A percentile compares a stretch with the other conserved stretches of the same genome.
These are phyloP conservation scores for Parnassius apollo DNA, from an alignment of 2,888 invertebrate species.

Conservation along the genomic window DNA sequence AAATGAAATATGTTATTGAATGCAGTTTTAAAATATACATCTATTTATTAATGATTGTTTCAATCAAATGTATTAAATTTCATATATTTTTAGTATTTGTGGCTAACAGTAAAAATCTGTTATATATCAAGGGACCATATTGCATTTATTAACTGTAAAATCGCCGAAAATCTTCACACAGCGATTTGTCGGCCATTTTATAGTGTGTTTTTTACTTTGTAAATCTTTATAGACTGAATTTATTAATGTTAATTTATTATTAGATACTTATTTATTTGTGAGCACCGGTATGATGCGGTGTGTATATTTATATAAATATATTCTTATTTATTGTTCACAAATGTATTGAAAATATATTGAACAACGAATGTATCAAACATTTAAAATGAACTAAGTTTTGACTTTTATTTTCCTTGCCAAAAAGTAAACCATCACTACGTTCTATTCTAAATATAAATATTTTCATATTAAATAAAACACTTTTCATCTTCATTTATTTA, in stretches of 20 bases:
- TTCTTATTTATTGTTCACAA: slow-evolving; percentile 28
- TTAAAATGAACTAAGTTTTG: slow-evolving; percentile 15
- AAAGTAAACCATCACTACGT: too few species aligned
- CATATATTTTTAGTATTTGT: too few species aligned
- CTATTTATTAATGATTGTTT: too few species aligned
- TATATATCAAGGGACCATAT: not conserved
- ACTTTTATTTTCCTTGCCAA: not conserved
- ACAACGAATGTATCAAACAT: slow-evolving; percentile 37
- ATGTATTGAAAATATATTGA: slow-evolving; percentile 24
- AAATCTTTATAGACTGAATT: slow-evolving; percentile 62
- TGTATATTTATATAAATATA: slow-evolving; percentile 24
- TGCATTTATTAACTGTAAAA: slow-evolving; percentile 48
- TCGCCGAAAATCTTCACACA: slow-evolving; percentile 46
- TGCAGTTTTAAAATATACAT: too few species aligned
- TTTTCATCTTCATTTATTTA: too few species aligned
- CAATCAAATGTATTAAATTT: too few species aligned
- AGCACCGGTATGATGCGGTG: slow-evolving; percentile 30
- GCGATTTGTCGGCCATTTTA: slow-evolving; percentile 66
- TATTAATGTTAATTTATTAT: slow-evolving; percentile 63
- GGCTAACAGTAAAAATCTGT: not conserved
- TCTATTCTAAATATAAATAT: too few species aligned
- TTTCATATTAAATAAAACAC: too few species aligned
- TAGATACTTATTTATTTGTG: slow-evolving; percentile 55
- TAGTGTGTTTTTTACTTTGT: slow-evolving; percentile 38
- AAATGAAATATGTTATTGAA: too few species aligned